Percentiles rank a stretch among this genome's conserved stretches.
Evolutionary conservation across 2,888 invertebrate species (phyloP).

Genomic region (Tiliacea aurago): DNA sequence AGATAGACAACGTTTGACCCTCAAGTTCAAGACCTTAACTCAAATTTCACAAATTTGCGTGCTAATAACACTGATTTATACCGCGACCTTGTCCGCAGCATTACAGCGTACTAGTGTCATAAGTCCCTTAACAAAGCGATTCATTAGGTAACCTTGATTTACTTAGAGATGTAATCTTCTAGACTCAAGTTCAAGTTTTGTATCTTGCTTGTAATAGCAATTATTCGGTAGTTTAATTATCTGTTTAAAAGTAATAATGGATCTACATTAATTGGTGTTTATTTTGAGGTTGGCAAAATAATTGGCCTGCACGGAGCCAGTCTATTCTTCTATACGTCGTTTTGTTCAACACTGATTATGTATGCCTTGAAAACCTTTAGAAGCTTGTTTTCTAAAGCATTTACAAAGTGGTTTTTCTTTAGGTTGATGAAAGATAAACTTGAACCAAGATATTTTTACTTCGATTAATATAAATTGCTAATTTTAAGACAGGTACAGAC

Average conservation of each 20-base stretch:
- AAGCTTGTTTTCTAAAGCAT: no score
- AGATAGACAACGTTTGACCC: constrained; percentile 10
- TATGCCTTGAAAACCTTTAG: not conserved
- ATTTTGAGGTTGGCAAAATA: not conserved
- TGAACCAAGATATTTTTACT: not conserved
- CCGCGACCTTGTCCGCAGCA: constrained; percentile 34
- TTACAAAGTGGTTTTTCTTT: no score
- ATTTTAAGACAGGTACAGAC: not conserved
- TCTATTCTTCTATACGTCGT: not conserved
- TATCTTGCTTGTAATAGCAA: constrained; percentile 41
- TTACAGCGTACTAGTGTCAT: constrained; percentile 39
- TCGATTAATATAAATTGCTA: not conserved
- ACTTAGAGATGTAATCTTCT: constrained; percentile 60
- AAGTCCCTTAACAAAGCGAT: constrained; percentile 53
- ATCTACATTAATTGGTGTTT: constrained; percentile 3
- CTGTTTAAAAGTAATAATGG: constrained; percentile 3
- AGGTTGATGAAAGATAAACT: not conserved
- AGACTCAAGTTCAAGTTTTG: constrained; percentile 69
- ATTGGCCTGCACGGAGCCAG: not conserved
- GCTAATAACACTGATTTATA: constrained; percentile 32
- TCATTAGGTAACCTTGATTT: constrained; percentile 58
- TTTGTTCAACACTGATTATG: no score
- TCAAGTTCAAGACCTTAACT: constrained; percentile 33
- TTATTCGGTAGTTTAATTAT: constrained; percentile 52
- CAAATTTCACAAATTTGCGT: constrained; percentile 36